phyloP scores from a whole-genome alignment of 2,888 invertebrate genomes.

The Agrochola circellaris region DNA sequence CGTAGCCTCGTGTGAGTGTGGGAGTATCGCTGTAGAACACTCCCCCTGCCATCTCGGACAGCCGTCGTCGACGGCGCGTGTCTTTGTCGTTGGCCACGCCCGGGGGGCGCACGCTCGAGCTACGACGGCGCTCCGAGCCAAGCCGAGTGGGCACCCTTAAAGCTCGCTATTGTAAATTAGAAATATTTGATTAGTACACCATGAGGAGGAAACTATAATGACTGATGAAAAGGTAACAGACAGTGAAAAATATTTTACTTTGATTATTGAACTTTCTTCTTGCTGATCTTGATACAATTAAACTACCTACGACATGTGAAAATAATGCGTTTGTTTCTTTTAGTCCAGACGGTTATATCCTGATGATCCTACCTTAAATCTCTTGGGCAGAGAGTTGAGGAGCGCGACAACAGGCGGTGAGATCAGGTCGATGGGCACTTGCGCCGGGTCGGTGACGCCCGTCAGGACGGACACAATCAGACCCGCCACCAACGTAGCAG shows the following conservation, averaged over 20 bases:
- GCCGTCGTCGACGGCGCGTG: slow-evolving; percentile 84
- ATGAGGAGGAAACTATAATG: neutral
- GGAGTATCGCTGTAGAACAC: slow-evolving; percentile 87
- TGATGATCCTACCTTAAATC: slow-evolving; percentile 81
- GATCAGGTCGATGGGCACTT: slow-evolving; percentile 92
- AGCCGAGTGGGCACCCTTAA: slow-evolving; percentile 82
- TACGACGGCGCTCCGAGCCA: slow-evolving; percentile 84
- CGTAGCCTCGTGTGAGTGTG: slow-evolving; percentile 78
- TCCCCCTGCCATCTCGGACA: slow-evolving; percentile 88
- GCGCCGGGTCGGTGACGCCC: slow-evolving; percentile 91
- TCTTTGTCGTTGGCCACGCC: slow-evolving; percentile 85
- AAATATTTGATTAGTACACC: slow-evolving; percentile 26
- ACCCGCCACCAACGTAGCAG: slow-evolving; percentile 93
- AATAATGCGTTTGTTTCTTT: slow-evolving; percentile 8
- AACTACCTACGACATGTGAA: neutral
- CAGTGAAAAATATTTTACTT: neutral
- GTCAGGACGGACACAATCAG: slow-evolving; percentile 93
- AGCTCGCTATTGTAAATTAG: slow-evolving; percentile 76
- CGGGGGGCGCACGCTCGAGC: slow-evolving; percentile 86
- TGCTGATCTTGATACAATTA: slow-evolving; percentile 4
- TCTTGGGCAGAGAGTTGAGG: slow-evolving; percentile 87
- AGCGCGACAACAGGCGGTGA: slow-evolving; percentile 92
- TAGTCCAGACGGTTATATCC: slow-evolving; percentile 41
- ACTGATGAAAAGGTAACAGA: neutral
- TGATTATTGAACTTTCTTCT: neutral